Evolutionary conservation across 2,888 invertebrate genomes (phyloP), one percentile per base, ranked within the genome.

Genomic region (Ischnus inquisitorius): DNA sequence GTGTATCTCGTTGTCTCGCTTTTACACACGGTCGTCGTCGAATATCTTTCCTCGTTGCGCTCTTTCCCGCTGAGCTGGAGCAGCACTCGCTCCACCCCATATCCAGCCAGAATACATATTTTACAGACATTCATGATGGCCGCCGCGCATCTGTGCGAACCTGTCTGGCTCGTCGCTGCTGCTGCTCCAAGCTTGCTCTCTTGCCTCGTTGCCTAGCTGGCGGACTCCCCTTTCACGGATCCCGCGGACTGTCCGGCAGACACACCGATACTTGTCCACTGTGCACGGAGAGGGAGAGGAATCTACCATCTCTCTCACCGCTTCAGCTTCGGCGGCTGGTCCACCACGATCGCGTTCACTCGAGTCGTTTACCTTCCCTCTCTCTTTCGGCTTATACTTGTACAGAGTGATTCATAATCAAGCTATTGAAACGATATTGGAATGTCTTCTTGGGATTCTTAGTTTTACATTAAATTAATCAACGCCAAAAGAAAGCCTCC

Each of bases 101-200:
- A 86, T 87, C 90, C 60, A 82, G 88, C 88, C 88, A 90, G 91
- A 93, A 93, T 93, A 93, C 93, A 93, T 93, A 93, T 93, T 93
- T 93, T 91, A 93, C 93, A 91, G 91, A 90, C 93, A 93, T 93
- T 93, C 93, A 93, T 93, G 93, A 93, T 93, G 93, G 93, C 93
- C 93, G 93, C 93, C 93, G 92, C 90, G 91, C 93, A 92, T 92
- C 93, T 93, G 92, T 92, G 91, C 91, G 91, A 92, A 93, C 93
- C 92, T 92, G 93, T 92, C 92, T 91, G 90, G 87, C 87, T 84
- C 68, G 77, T 41, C 54, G 83, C 71, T 69, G 69, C 79, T 72
- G 80, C 54, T 64, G 79, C 82, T 75, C 80, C 77, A 71, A 86
- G 87, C 87, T 85, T 86, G 85, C 74, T 76, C 67, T 51, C 46